phyloP scores from a whole-genome alignment of 1,140 invertebrate genomes.

The Penaeus vannamei region DNA sequence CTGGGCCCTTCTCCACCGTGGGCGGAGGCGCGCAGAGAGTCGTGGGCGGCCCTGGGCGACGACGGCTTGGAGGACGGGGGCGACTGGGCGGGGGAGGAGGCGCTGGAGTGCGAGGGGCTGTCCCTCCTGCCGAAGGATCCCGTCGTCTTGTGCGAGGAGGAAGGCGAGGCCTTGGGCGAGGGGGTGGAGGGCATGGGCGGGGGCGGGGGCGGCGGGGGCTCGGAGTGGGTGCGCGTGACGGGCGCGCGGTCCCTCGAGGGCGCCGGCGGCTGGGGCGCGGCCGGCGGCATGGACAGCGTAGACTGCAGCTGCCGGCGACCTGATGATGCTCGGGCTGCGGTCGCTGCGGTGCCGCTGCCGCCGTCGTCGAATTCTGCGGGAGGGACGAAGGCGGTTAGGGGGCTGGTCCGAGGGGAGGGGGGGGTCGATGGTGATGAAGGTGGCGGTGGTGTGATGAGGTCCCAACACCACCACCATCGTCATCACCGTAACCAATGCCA shows the following conservation, averaged over 20 bases:
- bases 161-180: constrained; percentile 28
- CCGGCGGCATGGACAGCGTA: constrained; percentile 43
- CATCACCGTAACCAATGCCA: not conserved
- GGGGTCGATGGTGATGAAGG: not conserved
- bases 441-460: not conserved
- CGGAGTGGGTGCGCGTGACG: constrained; percentile 12
- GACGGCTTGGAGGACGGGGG: constrained; percentile 42
- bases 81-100: constrained; percentile 18
- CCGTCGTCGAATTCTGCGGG: constrained; percentile 49
- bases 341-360: not conserved
- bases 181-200: constrained; percentile 74
- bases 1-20: constrained; percentile 69
- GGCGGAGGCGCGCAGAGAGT: constrained; percentile 45
- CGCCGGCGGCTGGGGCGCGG: constrained; percentile 20
- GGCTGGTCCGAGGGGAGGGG: not conserved
- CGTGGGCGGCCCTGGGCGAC: constrained; percentile 58
- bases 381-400: not conserved
- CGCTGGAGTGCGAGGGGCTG: not conserved
- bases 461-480: not conserved
- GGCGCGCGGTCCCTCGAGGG: constrained; percentile 16
- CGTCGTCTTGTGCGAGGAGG: constrained; percentile 3
- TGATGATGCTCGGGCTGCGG: not conserved
- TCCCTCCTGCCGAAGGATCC: not conserved
- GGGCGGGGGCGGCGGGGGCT: constrained; percentile 76
- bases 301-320: constrained; percentile 36